Evolutionary conservation across 2,113 vertebrate genomes (phyloP).

Genomic region (Pelecanoides urinatrix): DNA sequence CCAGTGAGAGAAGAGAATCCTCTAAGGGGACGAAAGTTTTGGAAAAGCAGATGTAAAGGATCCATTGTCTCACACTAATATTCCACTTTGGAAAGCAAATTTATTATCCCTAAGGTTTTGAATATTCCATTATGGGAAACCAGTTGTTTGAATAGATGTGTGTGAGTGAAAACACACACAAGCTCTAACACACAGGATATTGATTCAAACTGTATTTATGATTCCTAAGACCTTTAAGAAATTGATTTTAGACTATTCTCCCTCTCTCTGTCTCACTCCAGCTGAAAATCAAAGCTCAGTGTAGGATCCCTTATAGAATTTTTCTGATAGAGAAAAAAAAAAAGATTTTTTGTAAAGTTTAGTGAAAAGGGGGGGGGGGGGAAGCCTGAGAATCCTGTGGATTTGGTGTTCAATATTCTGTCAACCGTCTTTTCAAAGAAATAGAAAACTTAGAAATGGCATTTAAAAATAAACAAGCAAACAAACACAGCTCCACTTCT

Average conservation of each 20-base stretch:
- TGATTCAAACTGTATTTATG: slow-evolving; percentile 74
- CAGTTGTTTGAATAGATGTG: slow-evolving; percentile 55
- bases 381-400: not conserved
- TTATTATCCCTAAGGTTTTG: slow-evolving; percentile 44
- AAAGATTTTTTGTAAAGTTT: not conserved
- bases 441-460: not conserved
- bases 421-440: not conserved
- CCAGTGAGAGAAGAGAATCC: not conserved
- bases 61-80: not conserved
- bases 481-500: not conserved
- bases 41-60: not conserved
- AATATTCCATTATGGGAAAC: slow-evolving; percentile 61
- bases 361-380: not conserved
- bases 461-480: slow-evolving; percentile 32
- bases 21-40: not conserved
- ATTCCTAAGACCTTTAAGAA: slow-evolving; percentile 62
- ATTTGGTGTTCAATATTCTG: slow-evolving; percentile 6
- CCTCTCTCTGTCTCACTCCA: slow-evolving; percentile 39
- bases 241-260: slow-evolving; percentile 65
- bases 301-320: slow-evolving; percentile 44
- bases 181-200: slow-evolving; percentile 44
- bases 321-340: not conserved
- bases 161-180: not conserved
- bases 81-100: slow-evolving; percentile 47
- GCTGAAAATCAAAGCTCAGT: slow-evolving; percentile 72